Evolutionary conservation across 2,888 invertebrate genomes (phyloP).

Genomic region (Andrena bicolor): DNA sequence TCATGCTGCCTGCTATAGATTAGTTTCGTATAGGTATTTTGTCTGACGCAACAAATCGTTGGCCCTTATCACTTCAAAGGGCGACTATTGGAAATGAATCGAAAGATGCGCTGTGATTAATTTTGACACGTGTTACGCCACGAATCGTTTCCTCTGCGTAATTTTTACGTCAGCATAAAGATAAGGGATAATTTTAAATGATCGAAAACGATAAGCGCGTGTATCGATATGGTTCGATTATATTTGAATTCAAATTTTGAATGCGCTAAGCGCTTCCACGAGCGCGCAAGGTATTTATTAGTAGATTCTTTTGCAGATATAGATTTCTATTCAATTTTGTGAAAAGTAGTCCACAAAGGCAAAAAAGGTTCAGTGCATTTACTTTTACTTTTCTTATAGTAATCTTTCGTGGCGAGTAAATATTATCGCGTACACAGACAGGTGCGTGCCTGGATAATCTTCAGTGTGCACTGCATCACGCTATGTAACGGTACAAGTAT

Average conservation of each 20-base stretch:
- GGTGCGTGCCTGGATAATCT: too few relatives aligned
- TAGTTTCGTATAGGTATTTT: neutral
- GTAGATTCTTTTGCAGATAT: too few relatives aligned
- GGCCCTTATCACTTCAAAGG: neutral
- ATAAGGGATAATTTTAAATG: neutral
- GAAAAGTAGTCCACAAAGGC: too few relatives aligned
- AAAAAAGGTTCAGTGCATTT: too few relatives aligned
- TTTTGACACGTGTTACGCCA: neutral
- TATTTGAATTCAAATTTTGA: neutral
- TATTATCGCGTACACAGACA: too few relatives aligned
- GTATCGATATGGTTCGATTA: neutral
- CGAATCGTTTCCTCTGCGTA: neutral
- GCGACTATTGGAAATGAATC: neutral
- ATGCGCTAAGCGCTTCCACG: too few relatives aligned
- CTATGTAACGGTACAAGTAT: too few relatives aligned
- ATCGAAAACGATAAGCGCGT: neutral
- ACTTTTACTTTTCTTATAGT: too few relatives aligned
- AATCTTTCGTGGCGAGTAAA: too few relatives aligned
- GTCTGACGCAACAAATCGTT: constrained; percentile 38
- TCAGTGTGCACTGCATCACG: too few relatives aligned
- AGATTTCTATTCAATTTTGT: too few relatives aligned
- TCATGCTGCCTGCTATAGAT: constrained; percentile 39
- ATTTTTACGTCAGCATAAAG: constrained; percentile 13
- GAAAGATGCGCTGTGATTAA: neutral
- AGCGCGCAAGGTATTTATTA: too few relatives aligned